Conservation (phyloP, 1,140 invertebrate genomes). For the Wiebesia pumilae region DNA sequence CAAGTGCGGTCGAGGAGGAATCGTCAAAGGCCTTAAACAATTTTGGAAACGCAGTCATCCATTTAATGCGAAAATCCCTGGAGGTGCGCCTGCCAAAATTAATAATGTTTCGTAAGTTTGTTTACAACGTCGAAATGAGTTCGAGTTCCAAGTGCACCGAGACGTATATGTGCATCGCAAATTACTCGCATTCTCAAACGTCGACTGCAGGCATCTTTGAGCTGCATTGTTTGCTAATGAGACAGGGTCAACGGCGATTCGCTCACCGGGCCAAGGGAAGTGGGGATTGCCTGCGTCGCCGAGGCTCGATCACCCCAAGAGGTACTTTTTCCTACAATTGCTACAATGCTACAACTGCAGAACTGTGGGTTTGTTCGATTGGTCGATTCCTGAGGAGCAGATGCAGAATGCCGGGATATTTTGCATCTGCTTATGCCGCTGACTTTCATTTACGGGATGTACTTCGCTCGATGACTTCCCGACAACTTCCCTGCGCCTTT, state of each 20-base stretch:
- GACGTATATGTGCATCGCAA: background rate
- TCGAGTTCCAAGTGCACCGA: background rate
- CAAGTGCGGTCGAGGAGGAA: too few relatives aligned
- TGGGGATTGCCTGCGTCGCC: too few relatives aligned
- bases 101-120: background rate
- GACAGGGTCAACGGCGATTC: background rate
- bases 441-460: background rate
- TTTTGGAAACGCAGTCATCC: too few relatives aligned
- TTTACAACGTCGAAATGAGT: background rate
- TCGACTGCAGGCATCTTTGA: background rate
- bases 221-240: constrained; percentile 43
- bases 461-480: background rate
- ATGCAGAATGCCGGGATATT: background rate
- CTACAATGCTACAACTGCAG: too few relatives aligned
- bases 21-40: too few relatives aligned
- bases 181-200: constrained; percentile 1
- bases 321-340: too few relatives aligned
- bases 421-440: background rate
- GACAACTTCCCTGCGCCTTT: background rate
- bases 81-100: too few relatives aligned
- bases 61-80: too few relatives aligned
- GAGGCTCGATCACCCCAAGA: too few relatives aligned
- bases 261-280: background rate
- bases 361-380: too few relatives aligned
- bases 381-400: background rate